Percentiles rank a stretch among this genome's conserved stretches.
These are phyloP conservation scores for Panzeria rudis DNA, from an alignment of 2,888 invertebrate species.

Conservation along the genomic window DNA sequence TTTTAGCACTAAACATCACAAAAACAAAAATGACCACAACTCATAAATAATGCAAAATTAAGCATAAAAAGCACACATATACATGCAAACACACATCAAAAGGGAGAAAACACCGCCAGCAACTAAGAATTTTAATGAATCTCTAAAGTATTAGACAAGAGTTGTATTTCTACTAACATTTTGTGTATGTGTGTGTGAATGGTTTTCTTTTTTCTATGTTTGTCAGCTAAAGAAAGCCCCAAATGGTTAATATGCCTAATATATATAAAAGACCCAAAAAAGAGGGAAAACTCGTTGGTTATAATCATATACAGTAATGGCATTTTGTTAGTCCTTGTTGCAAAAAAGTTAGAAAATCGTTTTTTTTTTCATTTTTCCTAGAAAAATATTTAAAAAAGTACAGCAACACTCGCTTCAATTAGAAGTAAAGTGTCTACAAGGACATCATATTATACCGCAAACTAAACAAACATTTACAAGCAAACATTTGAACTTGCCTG, in stretches of 20 bases:
- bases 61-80: conserved; percentile 1
- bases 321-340: too few species aligned
- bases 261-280: conserved; percentile 23
- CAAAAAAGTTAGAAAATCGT: background rate
- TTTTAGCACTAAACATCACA: background rate
- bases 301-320: conserved; percentile 61
- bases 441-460: conserved; percentile 49
- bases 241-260: conserved; percentile 56
- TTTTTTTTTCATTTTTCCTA: background rate
- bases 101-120: background rate
- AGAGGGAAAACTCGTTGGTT: background rate
- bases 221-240: conserved; percentile 11
- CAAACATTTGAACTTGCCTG: background rate
- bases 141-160: conserved; percentile 41
- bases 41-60: conserved; percentile 56
- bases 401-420: conserved; percentile 58
- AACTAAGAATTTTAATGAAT: conserved; percentile 58
- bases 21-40: conserved; percentile 27
- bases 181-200: background rate
- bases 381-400: background rate
- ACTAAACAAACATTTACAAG: background rate
- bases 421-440: conserved; percentile 67
- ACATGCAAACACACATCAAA: background rate
- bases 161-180: background rate
- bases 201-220: background rate